A percentile compares a stretch with the other conserved stretches of the same genome.
Evolutionary conservation across 2,888 invertebrate genomes (phyloP).

Genomic region (Morpho deidamia): DNA sequence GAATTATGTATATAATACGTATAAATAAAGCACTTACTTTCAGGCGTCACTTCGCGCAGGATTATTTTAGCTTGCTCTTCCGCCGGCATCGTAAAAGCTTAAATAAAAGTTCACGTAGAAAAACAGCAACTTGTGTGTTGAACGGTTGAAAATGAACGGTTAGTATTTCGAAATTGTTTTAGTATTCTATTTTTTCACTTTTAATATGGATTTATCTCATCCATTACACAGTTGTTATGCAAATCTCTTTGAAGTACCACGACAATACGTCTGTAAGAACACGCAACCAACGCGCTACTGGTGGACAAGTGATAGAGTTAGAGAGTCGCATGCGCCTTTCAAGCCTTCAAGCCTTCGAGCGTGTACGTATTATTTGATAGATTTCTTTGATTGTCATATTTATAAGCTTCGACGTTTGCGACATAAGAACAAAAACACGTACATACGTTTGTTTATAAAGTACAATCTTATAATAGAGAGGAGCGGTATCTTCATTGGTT

Average conservation of each 20-base stretch:
- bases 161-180: neutral
- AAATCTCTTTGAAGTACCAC: neutral
- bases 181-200: conserved; percentile 1
- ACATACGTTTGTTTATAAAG: neutral
- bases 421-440: conserved; percentile 18
- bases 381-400: conserved; percentile 11
- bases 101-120: neutral
- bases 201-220: conserved; percentile 2
- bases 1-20: too few species aligned
- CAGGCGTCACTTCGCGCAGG: conserved; percentile 61
- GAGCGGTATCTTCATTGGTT: too few species aligned
- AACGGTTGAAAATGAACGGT: neutral
- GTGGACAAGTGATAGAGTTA: neutral
- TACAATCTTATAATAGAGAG: too few species aligned
- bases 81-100: conserved; percentile 55
- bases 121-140: neutral
- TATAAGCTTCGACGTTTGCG: conserved; percentile 20
- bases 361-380: neutral
- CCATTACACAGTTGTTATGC: conserved; percentile 2
- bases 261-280: conserved; percentile 3
- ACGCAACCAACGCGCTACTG: conserved; percentile 13
- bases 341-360: too few species aligned
- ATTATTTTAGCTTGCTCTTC: conserved; percentile 52
- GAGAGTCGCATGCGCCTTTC: neutral
- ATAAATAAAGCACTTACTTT: conserved; percentile 47